Percentiles rank a stretch among this genome's conserved stretches.
Evolutionary conservation across 1,140 invertebrate genomes (phyloP).

Genomic region (Trichoplusia ni): DNA sequence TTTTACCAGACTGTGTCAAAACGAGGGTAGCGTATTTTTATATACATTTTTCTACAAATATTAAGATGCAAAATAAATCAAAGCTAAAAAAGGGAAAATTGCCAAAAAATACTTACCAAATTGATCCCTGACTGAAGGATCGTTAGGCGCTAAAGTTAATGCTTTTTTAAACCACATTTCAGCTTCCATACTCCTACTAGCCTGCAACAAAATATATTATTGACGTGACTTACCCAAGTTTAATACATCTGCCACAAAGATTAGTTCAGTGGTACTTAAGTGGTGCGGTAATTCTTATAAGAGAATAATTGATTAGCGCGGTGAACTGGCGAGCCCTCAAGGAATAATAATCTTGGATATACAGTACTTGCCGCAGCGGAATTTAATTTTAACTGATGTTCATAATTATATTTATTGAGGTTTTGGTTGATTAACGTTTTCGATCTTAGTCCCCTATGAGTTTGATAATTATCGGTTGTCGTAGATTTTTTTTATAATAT

Average conservation of each 20-base stretch:
- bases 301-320: conserved; percentile 25
- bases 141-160: conserved; percentile 89
- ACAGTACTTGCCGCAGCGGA: conserved; percentile 17
- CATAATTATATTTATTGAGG: no score
- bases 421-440: no score
- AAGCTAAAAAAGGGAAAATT: not conserved
- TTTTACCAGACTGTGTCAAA: no score
- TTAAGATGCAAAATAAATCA: no score
- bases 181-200: conserved; percentile 90
- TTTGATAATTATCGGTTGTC: no score
- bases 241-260: not conserved
- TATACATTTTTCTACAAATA: no score
- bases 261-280: conserved; percentile 1
- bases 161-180: conserved; percentile 95
- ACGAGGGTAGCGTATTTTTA: no score
- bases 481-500: no score
- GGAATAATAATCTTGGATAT: conserved; percentile 17
- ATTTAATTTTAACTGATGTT: not conserved
- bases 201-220: conserved; percentile 81
- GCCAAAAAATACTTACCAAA: conserved; percentile 57
- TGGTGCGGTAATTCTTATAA: conserved; percentile 17
- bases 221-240: conserved; percentile 2
- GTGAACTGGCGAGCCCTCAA: not conserved
- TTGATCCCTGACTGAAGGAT: conserved; percentile 82
- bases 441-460: no score